phyloP scores from a whole-genome alignment of 1,140 invertebrate species.

The Anoplophora glabripennis region DNA sequence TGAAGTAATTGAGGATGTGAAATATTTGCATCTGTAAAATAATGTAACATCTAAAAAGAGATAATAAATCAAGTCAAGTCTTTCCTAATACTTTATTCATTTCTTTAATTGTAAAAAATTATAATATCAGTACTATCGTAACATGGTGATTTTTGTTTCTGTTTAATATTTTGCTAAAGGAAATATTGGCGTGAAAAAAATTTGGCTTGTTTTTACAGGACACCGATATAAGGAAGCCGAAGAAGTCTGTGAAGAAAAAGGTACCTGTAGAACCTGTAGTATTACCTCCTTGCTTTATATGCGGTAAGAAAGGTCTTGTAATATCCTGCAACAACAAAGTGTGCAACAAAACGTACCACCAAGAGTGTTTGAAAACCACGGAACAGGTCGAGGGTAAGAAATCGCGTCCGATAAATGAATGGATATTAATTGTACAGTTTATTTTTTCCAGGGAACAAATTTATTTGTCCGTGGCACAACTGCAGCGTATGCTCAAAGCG shows the following conservation, averaged over 20 bases:
- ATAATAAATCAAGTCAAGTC: too few species aligned
- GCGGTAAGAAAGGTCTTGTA: constrained; percentile 31
- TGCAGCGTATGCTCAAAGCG: constrained; percentile 42
- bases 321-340: constrained; percentile 38
- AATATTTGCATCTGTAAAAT: too few species aligned
- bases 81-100: too few species aligned
- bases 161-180: not conserved
- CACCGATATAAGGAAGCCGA: constrained; percentile 17
- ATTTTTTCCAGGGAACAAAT: constrained; percentile 35
- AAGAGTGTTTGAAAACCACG: constrained; percentile 39
- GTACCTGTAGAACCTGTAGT: constrained; percentile 2
- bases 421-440: not conserved
- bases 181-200: constrained; percentile 8
- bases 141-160: too few species aligned
- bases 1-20: too few species aligned
- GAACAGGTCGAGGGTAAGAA: constrained; percentile 35
- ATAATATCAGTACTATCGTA: too few species aligned
- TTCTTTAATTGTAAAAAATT: too few species aligned
- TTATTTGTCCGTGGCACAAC: constrained; percentile 41
- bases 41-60: too few species aligned
- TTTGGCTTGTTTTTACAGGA: constrained; percentile 8
- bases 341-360: constrained; percentile 43
- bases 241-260: constrained; percentile 34
- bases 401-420: not conserved
- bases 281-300: constrained; percentile 43